Evolutionary conservation across 2,113 vertebrate species (phyloP), one percentile per base, ranked within the genome.

Genomic region (Eulacestoma nigropectus): DNA sequence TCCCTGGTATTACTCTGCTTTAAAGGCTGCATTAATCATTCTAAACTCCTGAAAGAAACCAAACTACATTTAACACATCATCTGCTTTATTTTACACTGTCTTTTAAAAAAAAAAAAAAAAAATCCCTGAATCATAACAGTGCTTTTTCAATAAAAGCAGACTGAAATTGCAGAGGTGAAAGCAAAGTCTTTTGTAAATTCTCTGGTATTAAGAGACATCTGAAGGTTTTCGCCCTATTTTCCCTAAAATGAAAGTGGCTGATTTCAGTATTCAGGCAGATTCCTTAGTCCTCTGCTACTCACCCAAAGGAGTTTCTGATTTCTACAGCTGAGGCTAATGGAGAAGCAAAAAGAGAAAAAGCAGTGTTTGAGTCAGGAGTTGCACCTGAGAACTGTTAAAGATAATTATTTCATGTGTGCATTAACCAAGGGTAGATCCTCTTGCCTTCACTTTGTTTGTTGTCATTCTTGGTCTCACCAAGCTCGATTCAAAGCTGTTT

Each of bases 401-500:
- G 19, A n/a, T 2, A 1, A 47, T 42, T 32, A 30, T 27, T 68
- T 56, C 19, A 50, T 0, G 1, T 9, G 8, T 7, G 9, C 26
- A 26, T n/a, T 16, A 22, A 64, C 10, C 5, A 5, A 53, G 39
- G 12, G 7, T 2, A 33, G 14, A 18, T 33, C 57, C n/a, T n/a
- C 62, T 30, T 17, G 2, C 44, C 60, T 4, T 33, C 55, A 41
- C 67, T n/a, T n/a, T 6, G 12, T 30, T 17, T 53, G 10, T 32
- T 65, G 68, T 21, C 53, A 69, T 26, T 72, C 30, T 33, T 53
- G 9, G 14, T 35, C 46, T 68, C 52, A 39, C 7, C 41, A 55
- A 82, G 26, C 7, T 29, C 4, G 1, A 25, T 3, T 39, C 22
- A 47, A 5, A 4, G n/a, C 4, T 75, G 27, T 23, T 20, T 30